Conservation (phyloP, 2,888 invertebrate genomes). For the Drosophila birchii region DNA sequence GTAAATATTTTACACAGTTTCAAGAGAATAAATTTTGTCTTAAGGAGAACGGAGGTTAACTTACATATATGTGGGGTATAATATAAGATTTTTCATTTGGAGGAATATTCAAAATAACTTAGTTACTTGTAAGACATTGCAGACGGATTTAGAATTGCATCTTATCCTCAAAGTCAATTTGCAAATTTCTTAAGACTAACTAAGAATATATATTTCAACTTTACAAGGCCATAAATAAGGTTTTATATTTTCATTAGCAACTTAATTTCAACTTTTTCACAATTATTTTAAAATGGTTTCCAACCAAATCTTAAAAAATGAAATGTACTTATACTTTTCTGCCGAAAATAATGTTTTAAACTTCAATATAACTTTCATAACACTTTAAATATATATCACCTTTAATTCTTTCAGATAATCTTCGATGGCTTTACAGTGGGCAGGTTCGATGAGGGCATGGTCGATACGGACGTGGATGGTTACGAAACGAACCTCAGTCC, state of each 20-base stretch:
- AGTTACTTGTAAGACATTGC: not conserved
- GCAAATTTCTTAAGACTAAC: not conserved
- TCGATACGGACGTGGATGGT: slow-evolving; percentile 84
- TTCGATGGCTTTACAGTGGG: slow-evolving; percentile 96
- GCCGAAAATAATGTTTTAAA: too few species aligned
- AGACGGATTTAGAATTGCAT: not conserved
- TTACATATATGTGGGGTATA: not conserved
- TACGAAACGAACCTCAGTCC: slow-evolving; percentile 84
- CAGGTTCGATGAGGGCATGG: slow-evolving; percentile 89
- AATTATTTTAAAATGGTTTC: too few species aligned
- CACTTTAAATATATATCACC: not conserved
- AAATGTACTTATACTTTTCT: not conserved
- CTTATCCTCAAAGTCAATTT: not conserved
- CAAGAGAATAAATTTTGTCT: not conserved
- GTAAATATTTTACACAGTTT: not conserved
- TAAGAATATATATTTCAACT: too few species aligned
- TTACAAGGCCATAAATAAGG: too few species aligned
- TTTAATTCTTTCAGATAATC: slow-evolving; percentile 86
- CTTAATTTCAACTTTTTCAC: not conserved
- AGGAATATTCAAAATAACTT: not conserved
- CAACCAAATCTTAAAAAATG: not conserved
- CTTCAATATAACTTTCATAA: not conserved
- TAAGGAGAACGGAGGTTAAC: not conserved
- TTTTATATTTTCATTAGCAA: not conserved
- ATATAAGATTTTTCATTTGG: not conserved